phyloP scores from a whole-genome alignment of 2,888 invertebrate species.

The Teinopalpus imperialis region DNA sequence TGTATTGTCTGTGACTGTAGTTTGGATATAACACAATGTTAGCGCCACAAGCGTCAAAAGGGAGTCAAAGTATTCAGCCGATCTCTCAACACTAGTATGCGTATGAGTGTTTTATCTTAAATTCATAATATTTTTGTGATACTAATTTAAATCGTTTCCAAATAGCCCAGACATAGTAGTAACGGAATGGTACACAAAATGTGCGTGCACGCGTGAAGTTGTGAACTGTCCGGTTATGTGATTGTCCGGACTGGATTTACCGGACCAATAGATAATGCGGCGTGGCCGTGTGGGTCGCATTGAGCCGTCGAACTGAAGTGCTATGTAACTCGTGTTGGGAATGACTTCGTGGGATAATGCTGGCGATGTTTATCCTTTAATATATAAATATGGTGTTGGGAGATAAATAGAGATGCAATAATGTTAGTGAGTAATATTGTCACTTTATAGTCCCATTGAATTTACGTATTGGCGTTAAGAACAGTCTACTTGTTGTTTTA shows the following conservation, averaged over 20 bases:
- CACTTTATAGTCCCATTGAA: slow-evolving; percentile 1
- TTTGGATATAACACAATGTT: no score
- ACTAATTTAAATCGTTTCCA: slow-evolving; percentile 8
- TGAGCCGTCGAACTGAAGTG: slow-evolving; percentile 24
- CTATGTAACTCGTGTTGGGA: slow-evolving; percentile 19
- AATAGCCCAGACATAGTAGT: slow-evolving; percentile 8
- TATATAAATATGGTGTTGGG: slow-evolving; percentile 17
- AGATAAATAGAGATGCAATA: slow-evolving; percentile 20
- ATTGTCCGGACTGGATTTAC: slow-evolving; percentile 23
- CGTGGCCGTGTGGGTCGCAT: slow-evolving; percentile 22
- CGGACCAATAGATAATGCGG: slow-evolving; percentile 19
- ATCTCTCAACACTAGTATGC: no score
- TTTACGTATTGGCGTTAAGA: not conserved
- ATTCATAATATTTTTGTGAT: slow-evolving; percentile 13
- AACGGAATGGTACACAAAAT: slow-evolving; percentile 7
- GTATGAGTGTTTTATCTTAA: no score
- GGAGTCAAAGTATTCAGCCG: no score
- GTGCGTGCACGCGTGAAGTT: slow-evolving; percentile 21
- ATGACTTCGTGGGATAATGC: slow-evolving; percentile 23
- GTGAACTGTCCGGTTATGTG: slow-evolving; percentile 21
- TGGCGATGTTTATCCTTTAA: slow-evolving; percentile 21
- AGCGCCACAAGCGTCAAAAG: no score
- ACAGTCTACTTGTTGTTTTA: no score
- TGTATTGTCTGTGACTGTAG: no score
- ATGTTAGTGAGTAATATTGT: slow-evolving; percentile 16